Evolutionary conservation across 2,888 invertebrate genomes (phyloP).

Genomic region (Platycheirus albimanus): DNA sequence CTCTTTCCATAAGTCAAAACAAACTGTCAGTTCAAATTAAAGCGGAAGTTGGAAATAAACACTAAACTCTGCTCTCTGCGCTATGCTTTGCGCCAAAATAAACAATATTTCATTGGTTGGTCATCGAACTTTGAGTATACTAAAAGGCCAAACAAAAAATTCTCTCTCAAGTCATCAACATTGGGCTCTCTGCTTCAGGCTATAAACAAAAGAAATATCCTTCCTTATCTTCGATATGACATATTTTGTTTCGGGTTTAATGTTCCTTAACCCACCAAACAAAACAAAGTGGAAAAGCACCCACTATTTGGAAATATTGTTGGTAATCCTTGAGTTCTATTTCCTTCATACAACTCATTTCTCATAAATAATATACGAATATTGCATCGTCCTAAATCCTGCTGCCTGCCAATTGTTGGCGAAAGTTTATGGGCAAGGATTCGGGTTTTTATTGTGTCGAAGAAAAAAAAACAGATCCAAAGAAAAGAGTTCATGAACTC

Average conservation of each 20-base stretch:
- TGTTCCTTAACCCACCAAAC: conserved; percentile 17
- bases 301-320: conserved; percentile 16
- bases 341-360: conserved; percentile 32
- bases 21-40: conserved; percentile 49
- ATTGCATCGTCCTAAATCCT: conserved; percentile 4
- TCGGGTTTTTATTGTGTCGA: neutral
- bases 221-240: conserved; percentile 40
- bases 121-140: conserved; percentile 43
- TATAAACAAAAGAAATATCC: conserved; percentile 40
- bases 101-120: conserved; percentile 39
- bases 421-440: conserved; percentile 45
- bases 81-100: conserved; percentile 25
- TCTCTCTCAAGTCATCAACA: conserved; percentile 23
- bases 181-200: conserved; percentile 11
- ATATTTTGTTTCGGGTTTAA: conserved; percentile 52
- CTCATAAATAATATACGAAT: neutral
- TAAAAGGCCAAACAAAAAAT: neutral
- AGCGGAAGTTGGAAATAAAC: conserved; percentile 34
- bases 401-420: conserved; percentile 31
- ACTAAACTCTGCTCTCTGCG: conserved; percentile 1
- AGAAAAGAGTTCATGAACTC: conserved; percentile 54
- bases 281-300: neutral
- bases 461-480: conserved; percentile 10
- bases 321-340: conserved; percentile 36
- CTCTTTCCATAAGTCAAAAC: conserved; percentile 38